phyloP scores from a whole-genome alignment of 2,888 invertebrate genomes.

The Ophonus ardosiacus region DNA sequence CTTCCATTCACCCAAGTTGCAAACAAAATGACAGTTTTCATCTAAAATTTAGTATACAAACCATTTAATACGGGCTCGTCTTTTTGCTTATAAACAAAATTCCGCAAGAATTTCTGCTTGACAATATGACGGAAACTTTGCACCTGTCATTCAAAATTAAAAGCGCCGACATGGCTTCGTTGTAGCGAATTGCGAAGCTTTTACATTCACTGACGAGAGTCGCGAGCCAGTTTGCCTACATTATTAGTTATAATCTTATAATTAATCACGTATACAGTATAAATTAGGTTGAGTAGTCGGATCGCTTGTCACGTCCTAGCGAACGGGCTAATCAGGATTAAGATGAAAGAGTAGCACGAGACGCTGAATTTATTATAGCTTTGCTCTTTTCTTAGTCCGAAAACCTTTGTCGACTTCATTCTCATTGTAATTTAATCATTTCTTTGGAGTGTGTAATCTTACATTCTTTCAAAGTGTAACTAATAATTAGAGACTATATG shows the following conservation, averaged over 20 bases:
- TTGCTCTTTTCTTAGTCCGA: not conserved
- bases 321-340: slow-evolving; percentile 54
- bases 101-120: slow-evolving; percentile 6
- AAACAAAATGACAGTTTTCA: slow-evolving; percentile 37
- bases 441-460: not conserved
- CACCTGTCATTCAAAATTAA: slow-evolving; percentile 51
- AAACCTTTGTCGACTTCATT: slow-evolving; percentile 22
- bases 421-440: slow-evolving; percentile 23
- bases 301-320: slow-evolving; percentile 36
- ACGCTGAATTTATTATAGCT: slow-evolving; percentile 47
- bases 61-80: slow-evolving; percentile 31
- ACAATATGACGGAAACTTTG: slow-evolving; percentile 37
- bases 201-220: slow-evolving; percentile 19
- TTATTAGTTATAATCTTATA: slow-evolving; percentile 57
- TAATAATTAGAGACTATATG: not conserved
- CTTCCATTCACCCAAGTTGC: slow-evolving; percentile 2
- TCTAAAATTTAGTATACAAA: slow-evolving; percentile 24
- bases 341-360: slow-evolving; percentile 50
- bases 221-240: slow-evolving; percentile 35
- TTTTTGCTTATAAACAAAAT: slow-evolving; percentile 40
- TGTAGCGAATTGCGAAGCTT: not conserved
- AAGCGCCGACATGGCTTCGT: slow-evolving; percentile 27
- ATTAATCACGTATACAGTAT: slow-evolving; percentile 59
- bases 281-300: slow-evolving; percentile 51
- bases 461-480: too few species aligned